Evolutionary conservation across 2,888 invertebrate genomes (phyloP).

Genomic region (Gymnosoma rotundatum): DNA sequence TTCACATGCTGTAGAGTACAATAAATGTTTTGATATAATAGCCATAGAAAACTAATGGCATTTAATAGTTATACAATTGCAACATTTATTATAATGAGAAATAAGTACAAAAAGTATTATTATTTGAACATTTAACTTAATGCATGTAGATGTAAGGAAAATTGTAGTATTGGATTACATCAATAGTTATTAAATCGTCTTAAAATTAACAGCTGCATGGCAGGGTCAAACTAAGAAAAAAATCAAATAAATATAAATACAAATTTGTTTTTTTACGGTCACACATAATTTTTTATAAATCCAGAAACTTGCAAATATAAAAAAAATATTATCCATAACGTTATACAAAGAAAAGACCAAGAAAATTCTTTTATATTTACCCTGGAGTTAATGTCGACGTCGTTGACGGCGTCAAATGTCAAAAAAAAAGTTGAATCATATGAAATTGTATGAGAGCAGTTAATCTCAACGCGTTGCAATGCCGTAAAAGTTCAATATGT

Average conservation of each 20-base stretch:
- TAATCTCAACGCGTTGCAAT: too few relatives aligned
- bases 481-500: too few relatives aligned
- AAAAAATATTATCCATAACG: too few relatives aligned
- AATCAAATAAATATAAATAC: background rate
- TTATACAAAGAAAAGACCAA: too few relatives aligned
- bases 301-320: too few relatives aligned
- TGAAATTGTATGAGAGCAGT: too few relatives aligned
- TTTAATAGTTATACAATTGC: background rate
- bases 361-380: too few relatives aligned
- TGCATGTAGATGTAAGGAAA: constrained; percentile 19
- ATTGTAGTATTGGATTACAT: constrained; percentile 23
- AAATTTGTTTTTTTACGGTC: constrained; percentile 40
- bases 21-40: constrained; percentile 19
- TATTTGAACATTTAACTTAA: background rate
- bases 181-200: constrained; percentile 56
- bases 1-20: background rate
- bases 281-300: constrained; percentile 17
- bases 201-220: constrained; percentile 40
- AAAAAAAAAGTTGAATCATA: too few relatives aligned
- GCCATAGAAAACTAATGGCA: constrained; percentile 31
- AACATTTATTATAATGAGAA: constrained; percentile 52
- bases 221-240: constrained; percentile 36
- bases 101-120: background rate
- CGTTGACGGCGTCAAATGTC: too few relatives aligned
- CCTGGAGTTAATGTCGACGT: too few relatives aligned